A percentile compares a stretch with the other conserved stretches of the same genome.
Conservation (phyloP, 2,113 vertebrate species). For the Mormyrus lacerda region DNA sequence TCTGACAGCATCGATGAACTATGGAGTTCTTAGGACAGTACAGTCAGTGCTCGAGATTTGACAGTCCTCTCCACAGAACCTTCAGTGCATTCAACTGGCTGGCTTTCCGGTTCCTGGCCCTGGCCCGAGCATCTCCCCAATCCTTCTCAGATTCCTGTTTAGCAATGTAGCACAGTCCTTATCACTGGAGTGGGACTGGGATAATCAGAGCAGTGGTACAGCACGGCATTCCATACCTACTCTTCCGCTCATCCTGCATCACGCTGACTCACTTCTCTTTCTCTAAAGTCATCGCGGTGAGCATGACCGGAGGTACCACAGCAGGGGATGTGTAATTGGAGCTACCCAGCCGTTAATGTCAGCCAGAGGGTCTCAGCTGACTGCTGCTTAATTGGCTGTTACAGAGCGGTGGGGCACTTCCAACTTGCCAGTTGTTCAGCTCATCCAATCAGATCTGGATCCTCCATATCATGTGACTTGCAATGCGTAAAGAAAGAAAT, state of each 20-base stretch:
- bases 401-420: not conserved
- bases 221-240: not conserved
- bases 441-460: not conserved
- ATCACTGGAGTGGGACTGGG: not conserved
- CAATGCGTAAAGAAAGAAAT: not conserved
- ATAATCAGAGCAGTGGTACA: not conserved
- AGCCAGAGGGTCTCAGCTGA: slow-evolving; percentile 10
- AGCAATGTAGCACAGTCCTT: not conserved
- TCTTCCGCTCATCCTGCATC: not conserved
- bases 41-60: not conserved
- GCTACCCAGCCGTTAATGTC: slow-evolving; percentile 10
- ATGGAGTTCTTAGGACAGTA: not conserved
- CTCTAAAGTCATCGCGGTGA: not conserved
- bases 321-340: slow-evolving; percentile 5
- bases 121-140: not conserved
- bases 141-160: not conserved
- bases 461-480: not conserved
- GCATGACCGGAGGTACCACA: not conserved
- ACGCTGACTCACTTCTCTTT: not conserved
- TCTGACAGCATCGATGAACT: not conserved
- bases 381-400: slow-evolving; percentile 6
- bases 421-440: not conserved
- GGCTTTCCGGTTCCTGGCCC: not conserved
- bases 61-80: not conserved
- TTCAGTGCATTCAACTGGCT: not conserved